Percentiles rank a stretch among this genome's conserved stretches.
Conservation (phyloP, 35 echinoderm and acorn worm species). For the Ophiothrix spiculata region DNA sequence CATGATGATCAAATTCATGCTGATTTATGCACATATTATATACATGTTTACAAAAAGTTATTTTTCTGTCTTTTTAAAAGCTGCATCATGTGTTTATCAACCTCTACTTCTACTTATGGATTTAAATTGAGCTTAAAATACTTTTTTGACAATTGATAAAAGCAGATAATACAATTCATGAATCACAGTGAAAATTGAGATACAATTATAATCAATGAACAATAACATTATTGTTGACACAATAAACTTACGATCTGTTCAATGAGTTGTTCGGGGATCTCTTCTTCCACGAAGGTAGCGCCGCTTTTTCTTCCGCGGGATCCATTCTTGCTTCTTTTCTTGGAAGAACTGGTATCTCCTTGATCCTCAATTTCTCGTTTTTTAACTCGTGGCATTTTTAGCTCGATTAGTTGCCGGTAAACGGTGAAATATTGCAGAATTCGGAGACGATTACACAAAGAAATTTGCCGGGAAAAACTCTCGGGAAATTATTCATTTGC, state of each 20-base stretch:
- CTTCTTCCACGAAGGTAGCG: background rate
- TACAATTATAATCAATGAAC: too few species aligned
- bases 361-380: constrained; percentile 42
- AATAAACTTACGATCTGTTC: constrained; percentile 53
- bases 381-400: constrained; percentile 49
- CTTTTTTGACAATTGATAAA: too few species aligned
- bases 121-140: too few species aligned
- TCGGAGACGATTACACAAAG: constrained; percentile 42
- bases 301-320: background rate
- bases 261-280: constrained; percentile 16
- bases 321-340: constrained; percentile 40
- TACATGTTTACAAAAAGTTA: too few species aligned
- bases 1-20: too few species aligned
- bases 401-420: background rate
- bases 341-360: constrained; percentile 1
- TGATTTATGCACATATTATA: too few species aligned
- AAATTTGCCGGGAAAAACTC: constrained; percentile 48
- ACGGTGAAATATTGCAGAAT: background rate
- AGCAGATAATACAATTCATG: too few species aligned
- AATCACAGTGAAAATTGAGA: too few species aligned
- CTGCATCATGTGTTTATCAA: too few species aligned
- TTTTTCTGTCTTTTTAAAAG: too few species aligned
- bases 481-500: background rate
- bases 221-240: constrained; percentile 11
- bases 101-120: too few species aligned